Conservation (phyloP, 2,888 invertebrate species). For the Sisyra terminalis region DNA sequence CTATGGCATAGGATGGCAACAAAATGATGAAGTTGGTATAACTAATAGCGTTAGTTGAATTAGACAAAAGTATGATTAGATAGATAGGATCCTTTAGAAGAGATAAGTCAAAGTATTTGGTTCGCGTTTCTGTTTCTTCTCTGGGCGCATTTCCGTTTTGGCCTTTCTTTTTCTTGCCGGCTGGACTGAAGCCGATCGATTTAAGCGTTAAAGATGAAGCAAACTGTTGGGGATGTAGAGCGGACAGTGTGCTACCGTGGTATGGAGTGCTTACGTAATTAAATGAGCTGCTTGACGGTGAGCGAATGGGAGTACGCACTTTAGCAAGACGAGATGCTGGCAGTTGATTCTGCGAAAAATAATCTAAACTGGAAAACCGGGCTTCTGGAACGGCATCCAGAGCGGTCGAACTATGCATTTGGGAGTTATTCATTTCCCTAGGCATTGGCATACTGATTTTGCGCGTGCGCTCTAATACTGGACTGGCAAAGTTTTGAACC, state of each 20-base stretch:
- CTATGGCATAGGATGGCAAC: slow-evolving; percentile 58
- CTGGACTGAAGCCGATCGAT: slow-evolving; percentile 38
- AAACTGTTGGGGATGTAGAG: slow-evolving; percentile 58
- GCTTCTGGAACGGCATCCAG: slow-evolving; percentile 57
- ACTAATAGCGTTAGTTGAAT: slow-evolving; percentile 72
- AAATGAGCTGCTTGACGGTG: slow-evolving; percentile 66
- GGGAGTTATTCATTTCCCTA: slow-evolving; percentile 23
- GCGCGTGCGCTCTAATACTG: slow-evolving; percentile 31
- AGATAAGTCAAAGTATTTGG: slow-evolving; percentile 57
- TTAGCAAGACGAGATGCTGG: slow-evolving; percentile 16
- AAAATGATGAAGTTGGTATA: slow-evolving; percentile 76
- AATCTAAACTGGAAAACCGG: slow-evolving; percentile 20
- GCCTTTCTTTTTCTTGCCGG: slow-evolving; percentile 27
- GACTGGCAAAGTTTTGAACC: slow-evolving; percentile 30
- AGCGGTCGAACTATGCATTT: slow-evolving; percentile 45
- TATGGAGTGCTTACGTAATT: slow-evolving; percentile 74
- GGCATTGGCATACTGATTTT: slow-evolving; percentile 39
- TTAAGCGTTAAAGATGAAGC: slow-evolving; percentile 62
- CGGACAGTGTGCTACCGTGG: slow-evolving; percentile 67
- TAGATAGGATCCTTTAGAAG: slow-evolving; percentile 65
- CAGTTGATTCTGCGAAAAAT: slow-evolving; percentile 19
- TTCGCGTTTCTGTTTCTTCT: slow-evolving; percentile 23
- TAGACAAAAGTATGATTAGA: slow-evolving; percentile 65
- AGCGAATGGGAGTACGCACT: slow-evolving; percentile 41
- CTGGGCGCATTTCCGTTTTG: slow-evolving; percentile 24